These are phyloP conservation scores for Peromyscus polionotus DNA, from an alignment of 2,113 vertebrate genomes.

Conservation along the genomic window DNA sequence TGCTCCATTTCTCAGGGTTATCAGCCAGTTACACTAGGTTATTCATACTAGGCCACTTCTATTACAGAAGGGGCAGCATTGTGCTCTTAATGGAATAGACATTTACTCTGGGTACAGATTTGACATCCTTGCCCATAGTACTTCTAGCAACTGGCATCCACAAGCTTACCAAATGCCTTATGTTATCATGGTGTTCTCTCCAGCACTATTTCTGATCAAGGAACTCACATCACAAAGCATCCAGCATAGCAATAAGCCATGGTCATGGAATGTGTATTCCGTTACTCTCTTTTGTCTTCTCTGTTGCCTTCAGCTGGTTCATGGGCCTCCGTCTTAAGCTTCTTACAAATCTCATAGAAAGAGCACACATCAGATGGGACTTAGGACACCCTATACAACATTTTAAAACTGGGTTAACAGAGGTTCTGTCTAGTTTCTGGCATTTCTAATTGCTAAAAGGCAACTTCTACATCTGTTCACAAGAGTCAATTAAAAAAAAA, in stretches of 20 bases:
- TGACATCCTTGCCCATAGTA: not conserved
- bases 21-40: not conserved
- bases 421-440: not conserved
- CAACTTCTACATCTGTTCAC: constrained; percentile 10
- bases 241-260: not conserved
- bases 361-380: not conserved
- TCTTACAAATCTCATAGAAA: not conserved
- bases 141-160: not conserved
- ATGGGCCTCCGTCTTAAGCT: not conserved
- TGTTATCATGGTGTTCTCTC: not conserved
- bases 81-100: not conserved
- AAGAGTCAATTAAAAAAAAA: constrained; percentile 30
- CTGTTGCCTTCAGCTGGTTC: not conserved
- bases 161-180: not conserved
- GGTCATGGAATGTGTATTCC: not conserved
- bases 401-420: constrained; percentile 42
- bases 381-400: not conserved
- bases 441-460: constrained; percentile 30
- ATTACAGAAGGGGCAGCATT: not conserved
- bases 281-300: not conserved
- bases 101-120: not conserved
- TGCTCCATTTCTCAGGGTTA: not conserved
- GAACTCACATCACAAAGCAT: not conserved
- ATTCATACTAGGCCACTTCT: not conserved
- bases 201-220: not conserved